Percentiles rank a stretch among this genome's conserved stretches.
Evolutionary conservation across 2,797 vertebrate genomes (phyloP).

Genomic region (Tenualosa thibaudeaui): DNA sequence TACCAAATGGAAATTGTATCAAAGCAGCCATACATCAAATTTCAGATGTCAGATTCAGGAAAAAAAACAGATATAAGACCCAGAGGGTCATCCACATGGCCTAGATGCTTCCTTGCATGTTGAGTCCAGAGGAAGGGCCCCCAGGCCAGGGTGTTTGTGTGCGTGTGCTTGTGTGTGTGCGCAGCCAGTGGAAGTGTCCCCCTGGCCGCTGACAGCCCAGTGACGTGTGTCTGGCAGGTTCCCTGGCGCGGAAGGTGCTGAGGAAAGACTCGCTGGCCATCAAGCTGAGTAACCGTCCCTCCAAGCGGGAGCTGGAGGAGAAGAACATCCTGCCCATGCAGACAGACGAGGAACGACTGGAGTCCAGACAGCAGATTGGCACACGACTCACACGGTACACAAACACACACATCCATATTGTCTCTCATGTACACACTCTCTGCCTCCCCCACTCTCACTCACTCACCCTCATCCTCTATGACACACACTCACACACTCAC

Average conservation of each 20-base stretch:
- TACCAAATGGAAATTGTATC: no score
- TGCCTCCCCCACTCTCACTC: no score
- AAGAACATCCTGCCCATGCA: constrained; percentile 97
- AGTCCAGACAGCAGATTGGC: constrained; percentile 94
- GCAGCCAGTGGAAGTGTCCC: constrained; percentile 9
- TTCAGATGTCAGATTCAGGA: no score
- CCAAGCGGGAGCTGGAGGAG: constrained; percentile 93
- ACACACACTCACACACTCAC: no score
- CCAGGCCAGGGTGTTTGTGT: no score
- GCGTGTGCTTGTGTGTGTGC: constrained; percentile 27
- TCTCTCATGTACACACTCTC: no score
- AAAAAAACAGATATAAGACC: no score
- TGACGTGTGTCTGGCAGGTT: constrained; percentile 69
- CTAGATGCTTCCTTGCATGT: no score
- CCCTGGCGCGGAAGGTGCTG: constrained; percentile 92
- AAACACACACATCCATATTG: constrained; percentile 12
- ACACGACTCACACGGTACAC: constrained; percentile 93
- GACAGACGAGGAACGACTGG: constrained; percentile 92
- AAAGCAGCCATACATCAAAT: no score
- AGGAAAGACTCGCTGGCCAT: constrained; percentile 97
- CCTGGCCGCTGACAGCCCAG: not conserved
- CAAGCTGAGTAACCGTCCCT: constrained; percentile 97
- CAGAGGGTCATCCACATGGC: no score
- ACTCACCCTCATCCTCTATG: not conserved
- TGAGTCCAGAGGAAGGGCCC: no score